Percentiles rank a stretch among this genome's conserved stretches.
phyloP scores from a whole-genome alignment of 2,888 invertebrate genomes.

The Zaprionus bogoriensis region DNA sequence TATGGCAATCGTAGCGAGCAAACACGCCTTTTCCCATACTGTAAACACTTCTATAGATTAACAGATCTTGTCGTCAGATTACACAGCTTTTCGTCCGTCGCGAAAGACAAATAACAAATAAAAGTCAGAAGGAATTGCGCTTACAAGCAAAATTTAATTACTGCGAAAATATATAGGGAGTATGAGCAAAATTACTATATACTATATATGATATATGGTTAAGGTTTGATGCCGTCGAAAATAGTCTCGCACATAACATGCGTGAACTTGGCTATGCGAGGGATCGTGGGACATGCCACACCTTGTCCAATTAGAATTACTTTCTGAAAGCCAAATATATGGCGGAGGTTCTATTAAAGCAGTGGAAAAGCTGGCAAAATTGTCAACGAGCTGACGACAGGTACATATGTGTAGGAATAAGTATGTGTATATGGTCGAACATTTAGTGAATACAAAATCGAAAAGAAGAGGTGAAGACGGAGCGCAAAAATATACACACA shows the following conservation, averaged over 20 bases:
- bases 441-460: constrained; percentile 12
- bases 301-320: no score
- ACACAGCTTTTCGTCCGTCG: constrained; percentile 2
- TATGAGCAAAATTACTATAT: constrained; percentile 15
- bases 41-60: constrained; percentile 34
- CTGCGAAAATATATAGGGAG: not conserved
- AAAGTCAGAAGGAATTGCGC: not conserved
- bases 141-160: not conserved
- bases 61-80: constrained; percentile 27
- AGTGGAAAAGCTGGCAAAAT: constrained; percentile 12
- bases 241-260: no score
- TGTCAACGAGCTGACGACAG: constrained; percentile 1
- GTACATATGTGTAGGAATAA: not conserved
- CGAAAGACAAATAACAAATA: constrained; percentile 6
- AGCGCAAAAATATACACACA: constrained; percentile 7
- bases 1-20: not conserved
- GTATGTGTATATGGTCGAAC: not conserved
- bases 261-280: no score
- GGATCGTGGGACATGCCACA: no score
- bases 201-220: no score
- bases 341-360: no score
- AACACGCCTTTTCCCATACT: constrained; percentile 2
- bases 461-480: constrained; percentile 58
- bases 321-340: no score
- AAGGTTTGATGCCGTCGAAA: no score